A percentile compares a stretch with the other conserved stretches of the same genome.
phyloP scores from a whole-genome alignment of 2,113 vertebrate species.

The Bombycilla garrulus region DNA sequence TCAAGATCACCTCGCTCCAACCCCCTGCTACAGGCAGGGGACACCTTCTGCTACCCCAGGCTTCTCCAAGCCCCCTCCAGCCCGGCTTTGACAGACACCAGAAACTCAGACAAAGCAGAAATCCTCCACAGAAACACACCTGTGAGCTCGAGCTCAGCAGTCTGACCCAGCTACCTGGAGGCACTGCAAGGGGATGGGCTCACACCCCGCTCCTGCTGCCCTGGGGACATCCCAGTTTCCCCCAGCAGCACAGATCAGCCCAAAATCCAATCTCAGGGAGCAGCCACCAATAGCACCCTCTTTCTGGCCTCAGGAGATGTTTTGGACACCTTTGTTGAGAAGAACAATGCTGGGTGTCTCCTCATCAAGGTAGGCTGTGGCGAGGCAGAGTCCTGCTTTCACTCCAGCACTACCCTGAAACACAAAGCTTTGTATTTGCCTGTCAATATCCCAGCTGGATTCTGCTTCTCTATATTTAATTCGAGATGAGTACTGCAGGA shows the following conservation, averaged over 20 bases:
- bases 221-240: background rate
- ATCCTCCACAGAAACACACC: background rate
- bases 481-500: slow-evolving; percentile 31
- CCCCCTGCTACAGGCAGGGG: background rate
- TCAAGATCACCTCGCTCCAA: background rate
- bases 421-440: slow-evolving; percentile 43
- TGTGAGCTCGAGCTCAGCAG: background rate
- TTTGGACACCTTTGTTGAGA: background rate
- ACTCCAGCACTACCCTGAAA: background rate
- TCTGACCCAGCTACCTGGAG: background rate
- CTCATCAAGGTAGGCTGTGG: background rate
- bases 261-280: background rate
- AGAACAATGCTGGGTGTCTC: background rate
- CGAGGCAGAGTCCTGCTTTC: background rate
- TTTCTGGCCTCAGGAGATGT: background rate
- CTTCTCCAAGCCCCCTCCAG: background rate
- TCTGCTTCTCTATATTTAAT: slow-evolving; percentile 49
- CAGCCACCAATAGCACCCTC: background rate
- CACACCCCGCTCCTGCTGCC: background rate
- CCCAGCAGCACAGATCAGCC: background rate
- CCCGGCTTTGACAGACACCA: background rate
- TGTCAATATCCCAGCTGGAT: slow-evolving; percentile 56
- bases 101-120: background rate
- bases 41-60: background rate
- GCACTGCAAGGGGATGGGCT: background rate